A percentile compares a stretch with the other conserved stretches of the same genome.
Evolutionary conservation across 2,113 vertebrate genomes (phyloP).

Genomic region (Actinemys pallida): DNA sequence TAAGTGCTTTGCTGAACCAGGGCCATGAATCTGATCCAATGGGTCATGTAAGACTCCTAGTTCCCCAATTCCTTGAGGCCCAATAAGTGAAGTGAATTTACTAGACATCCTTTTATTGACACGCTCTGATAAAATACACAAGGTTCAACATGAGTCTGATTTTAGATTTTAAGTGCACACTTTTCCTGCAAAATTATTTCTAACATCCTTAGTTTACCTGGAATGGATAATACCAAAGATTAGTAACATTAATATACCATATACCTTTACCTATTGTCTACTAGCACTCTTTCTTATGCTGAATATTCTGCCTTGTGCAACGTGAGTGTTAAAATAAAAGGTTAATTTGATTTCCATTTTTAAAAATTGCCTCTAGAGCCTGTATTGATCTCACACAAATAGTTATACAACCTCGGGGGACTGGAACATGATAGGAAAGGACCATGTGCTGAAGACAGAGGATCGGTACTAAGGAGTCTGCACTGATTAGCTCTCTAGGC

Average conservation of each 20-base stretch:
- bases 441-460: background rate
- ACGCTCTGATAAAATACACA: background rate
- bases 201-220: background rate
- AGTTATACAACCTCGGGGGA: background rate
- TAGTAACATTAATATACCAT: background rate
- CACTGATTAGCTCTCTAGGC: background rate
- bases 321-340: background rate
- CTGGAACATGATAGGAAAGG: background rate
- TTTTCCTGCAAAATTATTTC: background rate
- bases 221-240: background rate
- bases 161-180: background rate
- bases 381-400: background rate
- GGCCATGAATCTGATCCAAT: background rate
- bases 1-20: slow-evolving; percentile 32
- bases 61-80: background rate
- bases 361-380: background rate
- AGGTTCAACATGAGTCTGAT: background rate
- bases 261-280: background rate
- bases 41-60: background rate
- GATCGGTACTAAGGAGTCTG: background rate
- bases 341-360: background rate
- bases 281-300: background rate
- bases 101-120: background rate
- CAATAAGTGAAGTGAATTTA: background rate
- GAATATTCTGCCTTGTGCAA: background rate